A percentile compares a stretch with the other conserved stretches of the same genome.
phyloP scores from a whole-genome alignment of 2,797 vertebrate species.

The Mormyrus hasselquistii region DNA sequence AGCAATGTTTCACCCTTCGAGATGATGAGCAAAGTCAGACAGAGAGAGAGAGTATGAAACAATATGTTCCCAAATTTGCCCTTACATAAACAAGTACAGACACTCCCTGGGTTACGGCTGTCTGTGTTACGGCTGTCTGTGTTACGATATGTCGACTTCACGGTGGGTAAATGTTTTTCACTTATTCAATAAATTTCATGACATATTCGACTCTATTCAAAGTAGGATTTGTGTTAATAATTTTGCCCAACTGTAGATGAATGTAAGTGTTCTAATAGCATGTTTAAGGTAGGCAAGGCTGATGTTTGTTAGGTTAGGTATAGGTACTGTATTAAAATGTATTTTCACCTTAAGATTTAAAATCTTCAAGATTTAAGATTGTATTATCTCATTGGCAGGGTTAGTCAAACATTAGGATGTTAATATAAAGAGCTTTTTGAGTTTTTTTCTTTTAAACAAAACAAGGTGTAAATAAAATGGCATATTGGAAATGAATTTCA shows the following conservation, averaged over 20 bases:
- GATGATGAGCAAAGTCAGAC: conserved; percentile 18
- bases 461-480: background rate
- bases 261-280: background rate
- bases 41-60: background rate
- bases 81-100: background rate
- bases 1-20: background rate
- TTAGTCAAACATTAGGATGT: background rate
- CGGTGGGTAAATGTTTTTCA: background rate
- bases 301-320: background rate
- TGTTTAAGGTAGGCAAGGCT: background rate
- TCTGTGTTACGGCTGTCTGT: background rate
- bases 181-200: background rate
- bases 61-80: background rate
- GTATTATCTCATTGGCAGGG: background rate
- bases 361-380: too few relatives aligned
- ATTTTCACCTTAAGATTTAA: background rate
- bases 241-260: background rate
- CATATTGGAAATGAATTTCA: background rate
- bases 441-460: background rate
- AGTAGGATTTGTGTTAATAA: background rate
- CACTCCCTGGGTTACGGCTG: background rate
- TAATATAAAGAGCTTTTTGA: background rate
- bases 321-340: background rate
- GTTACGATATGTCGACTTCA: background rate
- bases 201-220: background rate